Percentiles rank a stretch among this genome's conserved stretches.
Evolutionary conservation across 1,140 invertebrate species (phyloP).

Genomic region (Musca domestica): DNA sequence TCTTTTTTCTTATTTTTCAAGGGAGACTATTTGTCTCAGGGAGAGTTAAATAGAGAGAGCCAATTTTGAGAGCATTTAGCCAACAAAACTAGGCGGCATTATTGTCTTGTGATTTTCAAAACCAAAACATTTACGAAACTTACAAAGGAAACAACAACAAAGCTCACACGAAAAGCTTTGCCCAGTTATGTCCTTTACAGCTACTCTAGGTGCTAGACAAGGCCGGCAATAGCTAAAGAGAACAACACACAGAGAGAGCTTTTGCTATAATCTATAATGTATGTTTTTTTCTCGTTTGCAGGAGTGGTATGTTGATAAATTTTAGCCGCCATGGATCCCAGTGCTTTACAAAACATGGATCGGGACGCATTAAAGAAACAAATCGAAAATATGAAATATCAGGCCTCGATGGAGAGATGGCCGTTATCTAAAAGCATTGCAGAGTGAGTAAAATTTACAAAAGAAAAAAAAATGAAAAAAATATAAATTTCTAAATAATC

Average conservation of each 20-base stretch:
- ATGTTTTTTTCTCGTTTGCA: constrained; percentile 36
- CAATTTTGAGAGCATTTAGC: background rate
- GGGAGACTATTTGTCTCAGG: no score
- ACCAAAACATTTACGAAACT: background rate
- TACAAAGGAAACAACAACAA: background rate
- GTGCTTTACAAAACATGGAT: constrained; percentile 90
- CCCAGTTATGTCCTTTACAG: no score
- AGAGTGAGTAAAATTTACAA: constrained; percentile 79
- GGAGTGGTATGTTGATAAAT: constrained; percentile 54
- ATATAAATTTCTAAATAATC: background rate
- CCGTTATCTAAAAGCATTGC: constrained; percentile 89
- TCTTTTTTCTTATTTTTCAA: background rate
- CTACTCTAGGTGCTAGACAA: no score
- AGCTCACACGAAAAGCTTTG: no score
- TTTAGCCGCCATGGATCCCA: constrained; percentile 75
- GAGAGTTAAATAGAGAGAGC: background rate
- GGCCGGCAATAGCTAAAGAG: background rate
- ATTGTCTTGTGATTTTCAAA: background rate
- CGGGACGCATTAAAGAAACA: constrained; percentile 95
- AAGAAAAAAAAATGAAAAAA: constrained; percentile 2
- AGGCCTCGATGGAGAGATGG: constrained; percentile 93
- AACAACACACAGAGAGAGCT: background rate
- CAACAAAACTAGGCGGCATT: background rate
- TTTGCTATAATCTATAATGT: background rate
- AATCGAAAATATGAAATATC: constrained; percentile 96